phyloP scores from a whole-genome alignment of 2,797 vertebrate genomes.

The Streptopelia turtur region DNA sequence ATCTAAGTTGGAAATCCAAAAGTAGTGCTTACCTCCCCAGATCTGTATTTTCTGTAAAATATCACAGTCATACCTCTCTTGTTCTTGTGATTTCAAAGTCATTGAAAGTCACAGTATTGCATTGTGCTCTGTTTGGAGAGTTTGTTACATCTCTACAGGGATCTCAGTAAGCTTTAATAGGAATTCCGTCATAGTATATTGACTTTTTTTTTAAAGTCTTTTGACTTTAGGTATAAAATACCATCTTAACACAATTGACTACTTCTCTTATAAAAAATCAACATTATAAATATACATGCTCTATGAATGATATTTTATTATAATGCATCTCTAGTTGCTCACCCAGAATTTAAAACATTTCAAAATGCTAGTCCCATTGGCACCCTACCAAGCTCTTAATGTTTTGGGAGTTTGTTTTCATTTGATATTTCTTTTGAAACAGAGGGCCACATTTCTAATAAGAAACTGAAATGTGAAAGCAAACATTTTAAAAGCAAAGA shows the following conservation, averaged over 20 bases:
- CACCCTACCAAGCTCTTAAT: not conserved
- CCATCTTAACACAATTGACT: not conserved
- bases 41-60: not conserved
- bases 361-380: not conserved
- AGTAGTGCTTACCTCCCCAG: not conserved
- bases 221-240: not conserved
- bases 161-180: not conserved
- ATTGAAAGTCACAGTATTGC: not conserved
- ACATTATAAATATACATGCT: not conserved
- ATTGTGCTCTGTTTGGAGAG: not conserved
- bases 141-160: not conserved
- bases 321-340: not conserved
- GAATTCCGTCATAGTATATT: not conserved
- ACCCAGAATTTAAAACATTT: not conserved
- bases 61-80: not conserved
- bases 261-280: not conserved
- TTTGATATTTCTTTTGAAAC: not conserved
- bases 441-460: not conserved
- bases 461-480: not conserved
- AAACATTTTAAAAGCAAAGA: not conserved
- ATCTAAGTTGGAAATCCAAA: conserved; percentile 1
- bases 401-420: not conserved
- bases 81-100: not conserved
- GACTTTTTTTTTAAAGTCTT: not conserved
- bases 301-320: not conserved